Evolutionary conservation across 2,888 invertebrate species (phyloP).

Genomic region (Volucella inanis): DNA sequence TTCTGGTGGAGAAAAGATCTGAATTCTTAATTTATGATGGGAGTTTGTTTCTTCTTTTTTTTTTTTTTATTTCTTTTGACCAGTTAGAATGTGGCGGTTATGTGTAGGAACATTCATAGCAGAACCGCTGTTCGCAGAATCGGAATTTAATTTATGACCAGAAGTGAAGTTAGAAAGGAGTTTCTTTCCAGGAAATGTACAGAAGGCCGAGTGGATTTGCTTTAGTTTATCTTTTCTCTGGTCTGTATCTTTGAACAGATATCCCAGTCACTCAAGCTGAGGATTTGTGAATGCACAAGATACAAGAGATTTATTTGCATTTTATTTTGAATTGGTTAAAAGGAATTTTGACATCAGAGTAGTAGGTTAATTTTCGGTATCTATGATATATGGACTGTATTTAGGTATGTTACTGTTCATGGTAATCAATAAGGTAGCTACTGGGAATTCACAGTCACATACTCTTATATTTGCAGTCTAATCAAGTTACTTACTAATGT

Average conservation of each 20-base stretch:
- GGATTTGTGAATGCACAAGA: too few relatives aligned
- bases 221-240: not conserved
- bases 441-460: too few relatives aligned
- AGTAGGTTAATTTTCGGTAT: too few relatives aligned
- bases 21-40: conserved; percentile 60
- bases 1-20: conserved; percentile 47
- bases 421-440: too few relatives aligned
- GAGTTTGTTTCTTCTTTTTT: conserved; percentile 42
- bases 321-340: too few relatives aligned
- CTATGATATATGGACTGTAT: too few relatives aligned
- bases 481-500: too few relatives aligned
- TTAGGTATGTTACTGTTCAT: too few relatives aligned
- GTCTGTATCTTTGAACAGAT: conserved; percentile 6
- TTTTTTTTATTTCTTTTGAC: conserved; percentile 12
- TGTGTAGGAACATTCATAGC: too few relatives aligned
- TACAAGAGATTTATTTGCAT: too few relatives aligned
- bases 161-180: conserved; percentile 27
- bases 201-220: not conserved
- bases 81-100: conserved; percentile 5
- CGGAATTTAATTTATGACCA: conserved; percentile 54
- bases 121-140: conserved; percentile 53
- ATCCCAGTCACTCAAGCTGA: not conserved
- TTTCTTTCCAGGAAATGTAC: conserved; percentile 21
- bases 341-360: too few relatives aligned
- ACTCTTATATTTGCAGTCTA: too few relatives aligned